Evolutionary conservation across 2,888 invertebrate species (phyloP).

Genomic region (Lamellibrachia columna): DNA sequence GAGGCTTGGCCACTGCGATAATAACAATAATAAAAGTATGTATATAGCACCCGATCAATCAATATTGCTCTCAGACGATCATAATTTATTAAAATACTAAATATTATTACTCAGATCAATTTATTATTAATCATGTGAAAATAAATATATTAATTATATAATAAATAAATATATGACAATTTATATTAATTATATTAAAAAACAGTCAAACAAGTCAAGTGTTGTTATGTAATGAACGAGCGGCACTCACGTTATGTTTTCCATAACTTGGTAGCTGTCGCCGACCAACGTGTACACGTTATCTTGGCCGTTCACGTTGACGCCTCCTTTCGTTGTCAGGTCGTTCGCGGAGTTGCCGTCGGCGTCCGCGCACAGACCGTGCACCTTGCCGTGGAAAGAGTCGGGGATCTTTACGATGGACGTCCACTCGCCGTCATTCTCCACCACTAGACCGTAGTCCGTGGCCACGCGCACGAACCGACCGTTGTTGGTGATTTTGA

Average conservation of each 20-base stretch:
- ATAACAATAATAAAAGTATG: too few species aligned
- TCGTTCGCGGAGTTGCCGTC: slow-evolving; percentile 23
- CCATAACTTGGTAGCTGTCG: slow-evolving; percentile 17
- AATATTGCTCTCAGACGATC: too few species aligned
- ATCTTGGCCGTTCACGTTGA: neutral
- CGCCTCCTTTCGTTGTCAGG: neutral
- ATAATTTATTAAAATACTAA: too few species aligned
- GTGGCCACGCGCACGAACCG: neutral
- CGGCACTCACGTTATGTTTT: neutral
- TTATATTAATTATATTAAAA: too few species aligned
- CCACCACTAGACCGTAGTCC: slow-evolving; percentile 13
- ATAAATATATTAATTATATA: too few species aligned
- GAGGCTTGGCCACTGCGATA: too few species aligned
- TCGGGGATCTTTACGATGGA: neutral
- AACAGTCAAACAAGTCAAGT: too few species aligned
- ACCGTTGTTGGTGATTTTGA: neutral
- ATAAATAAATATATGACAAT: too few species aligned
- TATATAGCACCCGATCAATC: too few species aligned
- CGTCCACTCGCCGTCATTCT: slow-evolving; percentile 23
- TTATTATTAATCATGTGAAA: too few species aligned
- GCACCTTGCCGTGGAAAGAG: neutral
- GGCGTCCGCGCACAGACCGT: slow-evolving; percentile 21
- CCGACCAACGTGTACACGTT: neutral
- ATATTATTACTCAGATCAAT: too few species aligned
- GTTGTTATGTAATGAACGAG: neutral